These are phyloP conservation scores for Saxidomus purpurata DNA, from an alignment of 1,140 invertebrate genomes.

Conservation along the genomic window DNA sequence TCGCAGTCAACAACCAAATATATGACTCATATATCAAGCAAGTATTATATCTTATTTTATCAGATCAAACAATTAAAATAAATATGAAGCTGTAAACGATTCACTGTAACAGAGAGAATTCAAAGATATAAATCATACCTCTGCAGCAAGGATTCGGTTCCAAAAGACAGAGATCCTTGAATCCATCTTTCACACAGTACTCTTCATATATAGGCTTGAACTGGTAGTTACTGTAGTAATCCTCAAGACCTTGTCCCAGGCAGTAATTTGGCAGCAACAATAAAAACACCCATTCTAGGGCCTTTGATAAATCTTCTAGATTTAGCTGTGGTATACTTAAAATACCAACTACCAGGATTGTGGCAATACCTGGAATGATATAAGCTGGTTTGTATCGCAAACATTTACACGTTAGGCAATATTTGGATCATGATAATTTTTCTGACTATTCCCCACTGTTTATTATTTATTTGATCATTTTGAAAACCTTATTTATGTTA, in stretches of 20 bases:
- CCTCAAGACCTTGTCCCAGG: slow-evolving; percentile 79
- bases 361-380: slow-evolving; percentile 77
- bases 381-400: no score
- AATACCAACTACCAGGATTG: slow-evolving; percentile 80
- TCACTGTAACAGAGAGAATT: no score
- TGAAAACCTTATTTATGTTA: no score
- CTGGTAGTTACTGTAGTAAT: slow-evolving; percentile 85
- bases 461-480: no score
- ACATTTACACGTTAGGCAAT: no score
- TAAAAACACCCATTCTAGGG: slow-evolving; percentile 85
- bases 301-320: slow-evolving; percentile 73
- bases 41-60: no score
- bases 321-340: slow-evolving; percentile 81
- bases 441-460: no score
- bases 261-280: slow-evolving; percentile 83
- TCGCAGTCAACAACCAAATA: no score
- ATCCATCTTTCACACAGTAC: background rate
- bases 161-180: background rate
- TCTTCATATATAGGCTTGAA: slow-evolving; percentile 43
- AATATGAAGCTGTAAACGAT: no score
- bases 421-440: no score
- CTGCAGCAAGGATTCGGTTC: slow-evolving; percentile 73
- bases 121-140: slow-evolving; percentile 65
- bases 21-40: no score
- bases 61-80: no score